These are phyloP conservation scores for Desoria tigrina DNA, from an alignment of 2,888 invertebrate species.

Conservation along the genomic window DNA sequence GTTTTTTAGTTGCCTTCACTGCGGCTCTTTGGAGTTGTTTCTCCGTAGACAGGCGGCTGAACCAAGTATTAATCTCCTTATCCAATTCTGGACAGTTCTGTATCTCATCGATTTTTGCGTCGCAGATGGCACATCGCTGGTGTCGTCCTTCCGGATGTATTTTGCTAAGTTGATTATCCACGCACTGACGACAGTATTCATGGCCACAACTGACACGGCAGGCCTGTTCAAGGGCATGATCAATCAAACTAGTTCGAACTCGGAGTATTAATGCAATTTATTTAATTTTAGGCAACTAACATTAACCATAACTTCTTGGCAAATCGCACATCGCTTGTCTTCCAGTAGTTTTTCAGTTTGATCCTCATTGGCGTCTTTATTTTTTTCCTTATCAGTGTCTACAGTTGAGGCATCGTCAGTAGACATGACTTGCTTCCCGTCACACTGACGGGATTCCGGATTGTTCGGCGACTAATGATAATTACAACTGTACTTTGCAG, in stretches of 20 bases:
- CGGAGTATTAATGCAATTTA: neutral
- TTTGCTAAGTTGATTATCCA: conserved; percentile 18
- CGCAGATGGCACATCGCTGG: conserved; percentile 29
- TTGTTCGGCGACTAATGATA: too few relatives aligned
- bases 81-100: conserved; percentile 20
- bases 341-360: conserved; percentile 15
- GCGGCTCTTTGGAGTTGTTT: conserved; percentile 20
- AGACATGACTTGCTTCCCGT: too few relatives aligned
- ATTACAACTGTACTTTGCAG: too few relatives aligned
- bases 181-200: conserved; percentile 33
- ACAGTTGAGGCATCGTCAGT: too few relatives aligned
- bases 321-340: conserved; percentile 30
- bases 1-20: conserved; percentile 13
- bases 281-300: conserved; percentile 9
- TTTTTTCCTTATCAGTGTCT: too few relatives aligned
- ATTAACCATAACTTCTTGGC: conserved; percentile 30
- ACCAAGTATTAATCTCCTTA: conserved; percentile 31
- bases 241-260: neutral
- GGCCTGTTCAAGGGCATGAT: conserved; percentile 11
- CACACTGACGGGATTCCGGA: too few relatives aligned
- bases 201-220: conserved; percentile 36
- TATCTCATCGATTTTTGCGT: conserved; percentile 29
- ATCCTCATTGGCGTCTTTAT: neutral
- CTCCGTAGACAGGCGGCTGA: conserved; percentile 10
- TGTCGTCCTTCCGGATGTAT: neutral